A percentile compares a stretch with the other conserved stretches of the same genome.
Conservation (phyloP, 2,113 vertebrate genomes). For the Pontoporia blainvillei region DNA sequence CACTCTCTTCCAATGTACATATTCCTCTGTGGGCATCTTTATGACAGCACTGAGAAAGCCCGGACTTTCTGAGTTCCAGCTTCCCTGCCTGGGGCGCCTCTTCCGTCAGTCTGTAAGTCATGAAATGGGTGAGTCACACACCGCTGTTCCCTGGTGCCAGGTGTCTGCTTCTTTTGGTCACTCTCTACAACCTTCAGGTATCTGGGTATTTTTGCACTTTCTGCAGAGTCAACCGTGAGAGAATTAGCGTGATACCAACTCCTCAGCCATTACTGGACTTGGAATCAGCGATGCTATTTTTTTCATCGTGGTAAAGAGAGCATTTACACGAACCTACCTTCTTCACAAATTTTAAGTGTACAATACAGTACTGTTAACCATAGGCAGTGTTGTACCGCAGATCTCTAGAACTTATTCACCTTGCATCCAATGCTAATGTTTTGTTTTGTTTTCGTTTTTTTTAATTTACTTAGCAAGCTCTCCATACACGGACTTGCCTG, state of each 20-base stretch:
- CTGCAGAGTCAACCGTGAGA: neutral
- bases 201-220: neutral
- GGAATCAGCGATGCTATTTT: accelerated
- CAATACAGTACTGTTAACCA: accelerated
- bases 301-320: neutral
- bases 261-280: neutral
- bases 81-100: neutral
- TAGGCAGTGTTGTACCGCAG: accelerated
- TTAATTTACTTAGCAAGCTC: no score
- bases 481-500: no score
- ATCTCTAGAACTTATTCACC: neutral
- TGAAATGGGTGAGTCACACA: accelerated
- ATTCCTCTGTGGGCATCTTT: neutral
- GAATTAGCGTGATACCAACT: no score
- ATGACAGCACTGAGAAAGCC: neutral
- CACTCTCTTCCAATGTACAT: neutral
- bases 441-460: no score
- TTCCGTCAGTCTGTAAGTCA: neutral
- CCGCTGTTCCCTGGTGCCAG: neutral
- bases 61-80: neutral
- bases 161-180: neutral
- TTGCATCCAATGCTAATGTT: accelerated
- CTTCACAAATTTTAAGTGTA: no score
- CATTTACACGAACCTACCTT: no score
- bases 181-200: no score